Evolutionary conservation across 2,888 invertebrate species (phyloP).

Genomic region (Phortica magna): DNA sequence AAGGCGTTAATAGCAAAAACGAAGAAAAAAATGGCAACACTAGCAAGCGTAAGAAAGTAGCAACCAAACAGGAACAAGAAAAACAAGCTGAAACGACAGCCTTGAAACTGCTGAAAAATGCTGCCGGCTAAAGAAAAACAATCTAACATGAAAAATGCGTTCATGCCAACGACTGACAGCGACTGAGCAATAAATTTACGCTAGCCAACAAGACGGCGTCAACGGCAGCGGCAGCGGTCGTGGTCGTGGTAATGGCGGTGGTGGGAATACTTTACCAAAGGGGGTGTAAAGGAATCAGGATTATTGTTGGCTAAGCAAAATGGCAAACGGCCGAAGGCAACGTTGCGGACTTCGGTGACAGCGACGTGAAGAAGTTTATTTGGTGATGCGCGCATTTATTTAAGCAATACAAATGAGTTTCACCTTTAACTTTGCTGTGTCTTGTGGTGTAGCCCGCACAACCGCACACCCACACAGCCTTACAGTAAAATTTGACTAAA

Average conservation of each 20-base stretch:
- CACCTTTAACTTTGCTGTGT: not conserved
- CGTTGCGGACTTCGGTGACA: not conserved
- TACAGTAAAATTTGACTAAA: too few relatives aligned
- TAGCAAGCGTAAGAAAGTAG: not conserved
- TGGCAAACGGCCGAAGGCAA: not conserved
- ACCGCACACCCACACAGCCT: too few relatives aligned
- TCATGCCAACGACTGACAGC: constrained; percentile 59
- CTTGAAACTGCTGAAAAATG: constrained; percentile 45
- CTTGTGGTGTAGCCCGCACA: not conserved
- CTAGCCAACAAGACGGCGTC: constrained; percentile 39
- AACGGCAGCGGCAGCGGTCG: constrained; percentile 17
- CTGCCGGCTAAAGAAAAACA: constrained; percentile 49
- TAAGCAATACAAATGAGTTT: not conserved
- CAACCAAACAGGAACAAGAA: not conserved
- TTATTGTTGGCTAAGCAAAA: not conserved
- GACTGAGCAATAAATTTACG: constrained; percentile 66
- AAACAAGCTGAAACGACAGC: not conserved
- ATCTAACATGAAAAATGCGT: constrained; percentile 70
- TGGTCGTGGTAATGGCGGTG: too few relatives aligned
- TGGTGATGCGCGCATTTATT: not conserved
- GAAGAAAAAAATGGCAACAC: not conserved
- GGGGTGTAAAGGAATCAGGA: too few relatives aligned
- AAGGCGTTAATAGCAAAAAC: too few relatives aligned
- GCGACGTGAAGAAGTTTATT: not conserved
- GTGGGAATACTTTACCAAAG: too few relatives aligned